phyloP scores from a whole-genome alignment of 2,113 vertebrate species.

The Microtus pennsylvanicus region DNA sequence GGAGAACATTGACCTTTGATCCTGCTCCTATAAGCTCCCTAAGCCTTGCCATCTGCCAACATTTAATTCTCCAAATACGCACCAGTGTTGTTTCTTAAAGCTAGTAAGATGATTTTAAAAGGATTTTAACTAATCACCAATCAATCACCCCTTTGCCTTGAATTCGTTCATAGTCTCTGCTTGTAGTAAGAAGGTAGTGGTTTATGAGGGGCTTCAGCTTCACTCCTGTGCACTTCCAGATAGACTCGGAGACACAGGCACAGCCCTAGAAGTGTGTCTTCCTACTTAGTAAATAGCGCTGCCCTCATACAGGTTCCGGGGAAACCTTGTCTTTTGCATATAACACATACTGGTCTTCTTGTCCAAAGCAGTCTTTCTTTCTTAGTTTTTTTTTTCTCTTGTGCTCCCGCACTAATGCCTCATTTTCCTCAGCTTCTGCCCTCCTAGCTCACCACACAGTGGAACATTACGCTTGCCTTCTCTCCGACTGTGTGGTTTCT shows the following conservation, averaged over 20 bases:
- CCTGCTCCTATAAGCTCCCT: background rate
- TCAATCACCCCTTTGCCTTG: background rate
- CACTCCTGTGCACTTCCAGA: background rate
- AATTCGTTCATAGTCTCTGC: background rate
- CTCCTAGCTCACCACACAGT: background rate
- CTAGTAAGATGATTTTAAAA: conserved; percentile 30
- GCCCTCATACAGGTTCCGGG: background rate
- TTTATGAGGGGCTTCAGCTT: background rate
- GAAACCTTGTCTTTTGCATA: background rate
- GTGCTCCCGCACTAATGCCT: background rate
- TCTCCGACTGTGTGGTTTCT: background rate
- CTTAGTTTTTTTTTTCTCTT: background rate
- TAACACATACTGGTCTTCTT: background rate
- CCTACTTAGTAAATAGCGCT: background rate
- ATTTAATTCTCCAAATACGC: conserved; percentile 11
- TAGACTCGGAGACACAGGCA: background rate
- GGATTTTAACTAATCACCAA: background rate
- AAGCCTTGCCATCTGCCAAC: background rate
- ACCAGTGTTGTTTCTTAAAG: background rate
- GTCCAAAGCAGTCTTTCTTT: background rate
- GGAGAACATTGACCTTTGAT: background rate
- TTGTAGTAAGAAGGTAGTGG: background rate
- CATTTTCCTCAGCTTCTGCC: background rate
- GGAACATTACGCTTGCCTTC: background rate
- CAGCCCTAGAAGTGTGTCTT: background rate